Base-by-base conservation (phyloP, 92 coral and sea anemone species). In the Heliopora coerulea region DNA sequence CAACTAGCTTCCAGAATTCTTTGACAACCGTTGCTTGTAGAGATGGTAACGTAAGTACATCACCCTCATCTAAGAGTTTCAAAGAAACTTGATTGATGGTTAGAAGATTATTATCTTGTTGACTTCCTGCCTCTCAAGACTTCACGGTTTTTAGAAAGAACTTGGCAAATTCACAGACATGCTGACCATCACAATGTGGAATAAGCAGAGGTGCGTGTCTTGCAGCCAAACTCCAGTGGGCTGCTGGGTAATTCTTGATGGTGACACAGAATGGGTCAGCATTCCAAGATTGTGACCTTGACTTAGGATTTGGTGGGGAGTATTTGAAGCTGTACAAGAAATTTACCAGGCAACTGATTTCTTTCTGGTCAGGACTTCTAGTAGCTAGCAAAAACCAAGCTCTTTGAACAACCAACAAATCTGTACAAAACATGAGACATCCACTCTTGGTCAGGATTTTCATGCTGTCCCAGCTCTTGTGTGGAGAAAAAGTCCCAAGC, bases 191-290 rank as follows among this genome's bases (percentile, higher is more conserved):
- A 40, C 77, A 70, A 54, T 70, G 35, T 52, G 77, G 77, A 17
- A 70, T 52, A 30, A 70, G 32, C 62, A 70, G 27, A 8, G 77
- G 49, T 30, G 77, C 63, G 23, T 70, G 35, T 19, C 35, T 46
- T 28, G 77, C 37, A 29, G 54, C 49, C 40, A 70, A 58, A 34
- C 23, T 30, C 77, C 77, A 70, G 31, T 50, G 77, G 21, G 77
- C 77, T 48, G 41, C 63, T 30, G 48, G 77, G 54, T 70, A 54
- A 28, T 70, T 70, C 20, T 15, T 15, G 34, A 18, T 70, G 31
- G 56, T 35, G 7, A 70, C 63, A 31, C 62, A 70, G 32, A n/a
- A 20, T 0, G 49, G 62, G 34, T 70, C 50, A 30, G 8, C 41
- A 40, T 70, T 70, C 77, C 77, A 70, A 10, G 75, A 10, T 46